These are phyloP conservation scores for Antitype chi DNA, from an alignment of 2,888 invertebrate genomes.

Conservation along the genomic window DNA sequence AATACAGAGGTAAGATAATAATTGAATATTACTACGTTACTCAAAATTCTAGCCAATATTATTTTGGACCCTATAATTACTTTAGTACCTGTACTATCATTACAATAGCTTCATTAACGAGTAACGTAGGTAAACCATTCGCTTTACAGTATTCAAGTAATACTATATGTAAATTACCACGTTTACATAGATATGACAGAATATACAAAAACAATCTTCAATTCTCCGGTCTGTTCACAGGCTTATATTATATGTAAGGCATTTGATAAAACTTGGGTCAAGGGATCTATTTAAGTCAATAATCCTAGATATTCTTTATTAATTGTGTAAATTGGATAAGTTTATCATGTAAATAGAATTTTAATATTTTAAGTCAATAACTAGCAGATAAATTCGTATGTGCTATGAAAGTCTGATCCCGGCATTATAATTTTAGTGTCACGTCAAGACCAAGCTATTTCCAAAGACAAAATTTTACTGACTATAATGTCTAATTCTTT, in stretches of 20 bases:
- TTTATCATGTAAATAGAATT: slow-evolving; percentile 48
- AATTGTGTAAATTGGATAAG: slow-evolving; percentile 55
- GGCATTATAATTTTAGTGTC: slow-evolving; percentile 37
- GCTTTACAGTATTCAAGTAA: slow-evolving; percentile 48
- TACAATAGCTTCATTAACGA: slow-evolving; percentile 69
- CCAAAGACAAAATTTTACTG: slow-evolving; percentile 21
- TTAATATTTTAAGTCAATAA: slow-evolving; percentile 31
- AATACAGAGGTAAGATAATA: slow-evolving; percentile 62
- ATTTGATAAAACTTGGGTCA: slow-evolving; percentile 9
- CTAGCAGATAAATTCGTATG: slow-evolving; percentile 56
- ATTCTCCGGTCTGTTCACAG: slow-evolving; percentile 13
- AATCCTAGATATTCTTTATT: slow-evolving; percentile 46
- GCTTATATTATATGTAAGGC: slow-evolving; percentile 31
- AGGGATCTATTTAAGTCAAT: slow-evolving; percentile 30
- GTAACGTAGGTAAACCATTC: slow-evolving; percentile 64
- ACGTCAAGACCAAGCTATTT: slow-evolving; percentile 32
- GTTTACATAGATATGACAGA: slow-evolving; percentile 64
- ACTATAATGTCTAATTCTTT: slow-evolving; percentile 24
- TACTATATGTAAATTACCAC: slow-evolving; percentile 51
- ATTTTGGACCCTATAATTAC: slow-evolving; percentile 84
- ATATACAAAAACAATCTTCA: slow-evolving; percentile 19
- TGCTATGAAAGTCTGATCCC: slow-evolving; percentile 51
- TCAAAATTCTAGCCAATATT: slow-evolving; percentile 76
- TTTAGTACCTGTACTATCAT: slow-evolving; percentile 79
- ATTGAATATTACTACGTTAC: slow-evolving; percentile 74